Conservation (phyloP, 2,888 invertebrate species). For the Dioctria rufipes region DNA sequence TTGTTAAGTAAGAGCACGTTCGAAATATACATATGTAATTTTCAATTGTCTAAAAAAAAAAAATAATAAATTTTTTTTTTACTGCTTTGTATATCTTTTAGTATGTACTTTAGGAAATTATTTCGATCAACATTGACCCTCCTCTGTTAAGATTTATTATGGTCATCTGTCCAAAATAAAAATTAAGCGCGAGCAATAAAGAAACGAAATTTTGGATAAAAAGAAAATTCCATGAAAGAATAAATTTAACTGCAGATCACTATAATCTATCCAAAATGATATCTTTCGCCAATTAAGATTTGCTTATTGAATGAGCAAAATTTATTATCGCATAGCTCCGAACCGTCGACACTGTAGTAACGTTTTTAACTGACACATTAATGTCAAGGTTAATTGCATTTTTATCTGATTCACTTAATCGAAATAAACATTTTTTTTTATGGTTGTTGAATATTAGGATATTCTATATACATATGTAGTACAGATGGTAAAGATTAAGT, state of each 20-base stretch:
- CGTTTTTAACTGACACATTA: not conserved
- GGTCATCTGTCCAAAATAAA: not conserved
- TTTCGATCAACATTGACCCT: not conserved
- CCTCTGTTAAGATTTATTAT: not conserved
- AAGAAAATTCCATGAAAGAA: not conserved
- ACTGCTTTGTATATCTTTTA: too few relatives aligned
- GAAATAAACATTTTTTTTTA: not conserved
- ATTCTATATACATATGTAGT: too few relatives aligned
- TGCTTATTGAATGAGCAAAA: not conserved
- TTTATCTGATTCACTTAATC: constrained; percentile 31
- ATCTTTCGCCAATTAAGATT: not conserved
- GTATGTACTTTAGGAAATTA: too few relatives aligned
- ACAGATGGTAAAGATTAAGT: too few relatives aligned
- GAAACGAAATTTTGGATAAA: not conserved
- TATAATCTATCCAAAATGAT: not conserved
- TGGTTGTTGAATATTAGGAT: not conserved
- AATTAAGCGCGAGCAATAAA: not conserved
- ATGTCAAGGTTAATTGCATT: constrained; percentile 39
- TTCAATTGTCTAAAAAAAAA: too few relatives aligned
- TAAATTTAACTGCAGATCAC: not conserved
- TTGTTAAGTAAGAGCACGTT: too few relatives aligned
- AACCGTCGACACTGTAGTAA: not conserved
- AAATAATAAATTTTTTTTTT: too few relatives aligned
- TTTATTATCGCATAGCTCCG: not conserved
- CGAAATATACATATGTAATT: too few relatives aligned